Evolutionary conservation across 2,797 vertebrate species (phyloP), one percentile per base, ranked within the genome.

Genomic region (Platyrinchus mystaceus): DNA sequence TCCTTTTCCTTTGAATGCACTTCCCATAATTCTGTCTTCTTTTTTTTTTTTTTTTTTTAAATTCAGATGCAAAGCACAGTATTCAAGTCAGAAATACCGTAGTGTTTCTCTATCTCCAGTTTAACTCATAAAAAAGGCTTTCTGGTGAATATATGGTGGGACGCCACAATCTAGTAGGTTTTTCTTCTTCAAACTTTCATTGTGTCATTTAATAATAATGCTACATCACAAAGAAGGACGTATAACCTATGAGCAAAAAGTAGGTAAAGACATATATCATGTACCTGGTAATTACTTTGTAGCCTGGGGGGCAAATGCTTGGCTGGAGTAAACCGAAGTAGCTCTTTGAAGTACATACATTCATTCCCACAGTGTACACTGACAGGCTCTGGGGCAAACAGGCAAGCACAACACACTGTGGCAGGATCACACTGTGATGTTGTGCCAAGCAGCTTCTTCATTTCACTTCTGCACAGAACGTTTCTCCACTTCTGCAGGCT

Each of bases 351-450:
- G 50, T 58, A 47, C 71, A 30, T 22, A n/a, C 39, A 24, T 26
- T 62, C 39, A 27, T 32, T 62, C 59, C 15, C 6, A 6, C 34
- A 18, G 28, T 37, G 37, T 44, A 34, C 43, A 30, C 41, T 84
- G 88, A 50, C 30, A 3, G 53, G 74, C 64, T 92, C 37, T 83
- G 47, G 60, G 76, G 68, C 62, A 71, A 39, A 37, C 14, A 69
- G 53, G 34, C 30, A 86, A 83, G 52, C 32, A 59, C 67, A 91
- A 10, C 4, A 6, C 60, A 23, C 37, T 8, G 10, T 50, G n/a
- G 30, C 50, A 82, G 41, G 83, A 79, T n/a, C n/a, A n/a, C n/a
- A n/a, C n/a, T n/a, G n/a, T 73, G 70, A 66, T 93, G 90, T 93
- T 76, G 43, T 94, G 69, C 73, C 76, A 90, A 84, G 55, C 6